Evolutionary conservation across 1,140 invertebrate genomes (phyloP).

Genomic region (Mesaphorura yosii): DNA sequence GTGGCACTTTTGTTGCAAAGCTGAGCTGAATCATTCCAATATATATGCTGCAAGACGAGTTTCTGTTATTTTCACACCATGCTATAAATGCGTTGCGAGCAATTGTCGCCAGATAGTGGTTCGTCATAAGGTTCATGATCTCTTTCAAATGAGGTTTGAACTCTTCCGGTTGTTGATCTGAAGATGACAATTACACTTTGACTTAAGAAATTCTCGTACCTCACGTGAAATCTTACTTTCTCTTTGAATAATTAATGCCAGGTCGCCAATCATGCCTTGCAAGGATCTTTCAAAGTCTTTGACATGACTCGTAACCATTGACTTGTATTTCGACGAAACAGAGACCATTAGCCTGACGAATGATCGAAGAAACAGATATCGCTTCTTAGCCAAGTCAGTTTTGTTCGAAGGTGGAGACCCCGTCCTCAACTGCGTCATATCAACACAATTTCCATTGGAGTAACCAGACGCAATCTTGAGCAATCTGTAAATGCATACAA

Average conservation of each 20-base stretch:
- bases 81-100: conserved; percentile 27
- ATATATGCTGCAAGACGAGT: conserved; percentile 16
- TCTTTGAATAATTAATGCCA: conserved; percentile 43
- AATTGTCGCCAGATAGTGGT: conserved; percentile 23
- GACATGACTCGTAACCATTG: conserved; percentile 40
- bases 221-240: conserved; percentile 44
- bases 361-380: conserved; percentile 48
- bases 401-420: background rate
- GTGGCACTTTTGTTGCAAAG: conserved; percentile 20
- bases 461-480: conserved; percentile 51
- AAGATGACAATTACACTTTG: conserved; percentile 9
- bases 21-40: conserved; percentile 18
- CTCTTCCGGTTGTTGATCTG: conserved; percentile 16
- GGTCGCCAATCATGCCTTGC: conserved; percentile 46
- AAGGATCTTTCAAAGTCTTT: conserved; percentile 44
- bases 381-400: conserved; percentile 36
- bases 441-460: too few relatives aligned
- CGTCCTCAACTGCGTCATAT: too few relatives aligned
- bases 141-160: conserved; percentile 17
- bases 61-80: conserved; percentile 24
- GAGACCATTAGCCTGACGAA: conserved; percentile 47
- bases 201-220: too few relatives aligned
- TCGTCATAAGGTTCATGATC: conserved; percentile 19
- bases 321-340: conserved; percentile 45
- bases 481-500: conserved; percentile 38